phyloP scores from a whole-genome alignment of 1,140 invertebrate species.

The Lethocerus indicus region DNA sequence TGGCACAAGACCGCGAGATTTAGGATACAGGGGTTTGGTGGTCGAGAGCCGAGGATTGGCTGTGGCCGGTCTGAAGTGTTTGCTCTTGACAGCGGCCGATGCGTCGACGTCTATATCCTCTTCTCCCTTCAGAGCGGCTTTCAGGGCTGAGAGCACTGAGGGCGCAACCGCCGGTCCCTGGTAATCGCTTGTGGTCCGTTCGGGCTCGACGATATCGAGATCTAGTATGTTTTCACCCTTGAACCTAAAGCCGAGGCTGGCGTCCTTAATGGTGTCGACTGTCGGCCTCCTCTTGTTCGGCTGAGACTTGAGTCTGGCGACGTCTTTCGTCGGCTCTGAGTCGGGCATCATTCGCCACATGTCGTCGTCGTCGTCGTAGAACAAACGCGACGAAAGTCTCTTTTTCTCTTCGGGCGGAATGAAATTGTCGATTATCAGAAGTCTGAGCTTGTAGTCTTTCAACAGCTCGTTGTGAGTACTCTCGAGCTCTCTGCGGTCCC shows the following conservation, averaged over 20 bases:
- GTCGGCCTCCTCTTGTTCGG: conserved; percentile 14
- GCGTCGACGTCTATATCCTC: conserved; percentile 55
- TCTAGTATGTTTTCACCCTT: conserved; percentile 58
- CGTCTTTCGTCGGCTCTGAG: conserved; percentile 14
- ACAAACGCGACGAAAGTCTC: conserved; percentile 55
- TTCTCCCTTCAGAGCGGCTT: conserved; percentile 50
- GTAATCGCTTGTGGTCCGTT: conserved; percentile 63
- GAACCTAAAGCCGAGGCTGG: conserved; percentile 6
- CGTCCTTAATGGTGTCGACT: conserved; percentile 13
- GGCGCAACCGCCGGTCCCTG: conserved; percentile 50
- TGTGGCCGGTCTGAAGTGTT: background rate
- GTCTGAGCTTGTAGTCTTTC: conserved; percentile 58
- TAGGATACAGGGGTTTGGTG: conserved; percentile 28
- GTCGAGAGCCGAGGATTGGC: too few species aligned
- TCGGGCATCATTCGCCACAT: conserved; percentile 46
- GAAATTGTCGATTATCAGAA: conserved; percentile 92
- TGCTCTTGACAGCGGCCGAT: conserved; percentile 20
- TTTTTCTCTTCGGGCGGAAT: conserved; percentile 66
- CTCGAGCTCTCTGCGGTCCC: conserved; percentile 63
- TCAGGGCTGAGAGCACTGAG: conserved; percentile 51
- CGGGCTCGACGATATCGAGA: conserved; percentile 63
- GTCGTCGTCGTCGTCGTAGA: conserved; percentile 80
- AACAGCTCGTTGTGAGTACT: conserved; percentile 63
- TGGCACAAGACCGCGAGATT: conserved; percentile 37
- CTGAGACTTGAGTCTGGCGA: conserved; percentile 14